These are phyloP conservation scores for Trachelus iudaicus DNA, from an alignment of 2,888 invertebrate species.

Conservation along the genomic window DNA sequence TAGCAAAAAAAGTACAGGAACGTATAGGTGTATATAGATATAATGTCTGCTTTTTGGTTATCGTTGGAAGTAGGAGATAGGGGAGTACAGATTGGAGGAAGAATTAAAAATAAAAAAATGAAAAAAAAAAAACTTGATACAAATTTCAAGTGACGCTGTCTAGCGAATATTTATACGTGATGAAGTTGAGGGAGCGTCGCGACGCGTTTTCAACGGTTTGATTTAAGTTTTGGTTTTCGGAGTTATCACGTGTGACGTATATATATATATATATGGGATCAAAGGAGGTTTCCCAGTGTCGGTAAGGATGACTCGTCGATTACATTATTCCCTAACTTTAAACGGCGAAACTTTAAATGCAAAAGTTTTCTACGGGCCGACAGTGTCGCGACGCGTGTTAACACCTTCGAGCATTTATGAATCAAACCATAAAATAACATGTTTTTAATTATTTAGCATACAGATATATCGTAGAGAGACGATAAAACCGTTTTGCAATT, in stretches of 20 bases:
- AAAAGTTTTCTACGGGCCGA: not conserved
- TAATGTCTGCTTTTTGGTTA: not conserved
- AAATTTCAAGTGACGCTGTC: slow-evolving; percentile 11
- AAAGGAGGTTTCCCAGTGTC: slow-evolving; percentile 19
- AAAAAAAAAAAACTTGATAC: slow-evolving; percentile 1
- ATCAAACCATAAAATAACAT: not conserved
- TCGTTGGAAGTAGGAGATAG: not conserved
- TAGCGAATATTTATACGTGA: slow-evolving; percentile 20
- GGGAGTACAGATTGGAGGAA: slow-evolving; percentile 6
- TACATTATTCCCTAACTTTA: not conserved
- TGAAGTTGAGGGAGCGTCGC: slow-evolving; percentile 7
- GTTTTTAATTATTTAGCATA: not conserved
- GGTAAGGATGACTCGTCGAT: not conserved
- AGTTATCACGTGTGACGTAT: not conserved
- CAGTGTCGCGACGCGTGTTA: not conserved
- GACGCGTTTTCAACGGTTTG: not conserved
- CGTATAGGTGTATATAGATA: not conserved
- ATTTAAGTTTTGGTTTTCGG: not conserved
- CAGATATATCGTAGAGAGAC: not conserved
- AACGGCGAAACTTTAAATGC: not conserved
- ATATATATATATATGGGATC: slow-evolving; percentile 2
- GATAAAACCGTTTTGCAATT: not conserved
- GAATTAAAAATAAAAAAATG: slow-evolving; percentile 1
- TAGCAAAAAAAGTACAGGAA: not conserved
- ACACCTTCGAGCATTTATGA: not conserved